Evolutionary conservation across 2,888 invertebrate genomes (phyloP), one percentile per base, ranked within the genome.

Genomic region (Callosobruchus maculatus): DNA sequence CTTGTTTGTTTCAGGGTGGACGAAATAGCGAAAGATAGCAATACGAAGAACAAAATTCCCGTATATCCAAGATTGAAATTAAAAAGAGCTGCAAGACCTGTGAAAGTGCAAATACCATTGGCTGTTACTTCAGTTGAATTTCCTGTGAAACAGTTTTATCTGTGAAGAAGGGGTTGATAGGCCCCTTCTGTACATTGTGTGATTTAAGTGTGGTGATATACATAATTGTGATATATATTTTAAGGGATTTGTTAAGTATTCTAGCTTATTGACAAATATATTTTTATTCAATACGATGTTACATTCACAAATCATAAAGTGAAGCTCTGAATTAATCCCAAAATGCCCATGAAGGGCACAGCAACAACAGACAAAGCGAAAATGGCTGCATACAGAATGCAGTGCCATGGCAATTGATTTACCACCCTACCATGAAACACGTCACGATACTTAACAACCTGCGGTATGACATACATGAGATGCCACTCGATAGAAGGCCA

Each of bases 71-170:
- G 82, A 78, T 76, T 87, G 72, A 82, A 83, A 73, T 80, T 87
- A 68, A 81, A 82, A 9, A 81, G 87, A 74, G 79, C 79, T 7
- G 77, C 67, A 20, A 93, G 92, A 88, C 78, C 80, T 21, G 81
- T 81, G 66, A 80, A 82, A 72, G 76, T 83, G 71, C 83, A 82
- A 70, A 79, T 86, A 72, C 85, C 86, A 13, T 75, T 87, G 20
- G 77, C 83, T n/a, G 80, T 87, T 22, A 86, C 85, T 3, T 77
- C 81, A 22, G 82, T 86, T 2, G 80, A 83, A 49, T 82, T 83
- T 76, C 82, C 80, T 0, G 71, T 73, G 20, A 72, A 68, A 72
- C 9, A 9, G 22, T 18, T 68, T 21, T 68, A 21, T 68, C 5
- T 68, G 7, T 22, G 22, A 68, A 68, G 68, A 1, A 68, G 68